These are phyloP conservation scores for Drosophila quinaria DNA, from an alignment of 2,888 invertebrate genomes.

Conservation along the genomic window DNA sequence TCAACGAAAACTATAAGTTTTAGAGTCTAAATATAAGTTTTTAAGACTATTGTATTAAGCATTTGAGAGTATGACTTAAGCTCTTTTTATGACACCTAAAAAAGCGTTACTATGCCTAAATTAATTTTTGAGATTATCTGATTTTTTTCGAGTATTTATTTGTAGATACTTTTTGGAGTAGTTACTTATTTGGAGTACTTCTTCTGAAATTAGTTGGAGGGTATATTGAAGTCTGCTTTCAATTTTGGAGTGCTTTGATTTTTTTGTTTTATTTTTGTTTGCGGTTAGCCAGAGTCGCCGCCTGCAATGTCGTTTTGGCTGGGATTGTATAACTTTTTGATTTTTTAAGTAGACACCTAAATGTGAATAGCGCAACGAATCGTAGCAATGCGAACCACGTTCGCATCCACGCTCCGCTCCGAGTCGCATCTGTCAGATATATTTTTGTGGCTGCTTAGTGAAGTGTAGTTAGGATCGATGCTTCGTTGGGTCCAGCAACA, in stretches of 20 bases:
- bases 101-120: no score
- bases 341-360: conserved; percentile 81
- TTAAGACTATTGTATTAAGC: no score
- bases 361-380: conserved; percentile 81
- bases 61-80: no score
- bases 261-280: conserved; percentile 45
- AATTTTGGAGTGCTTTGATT: background rate
- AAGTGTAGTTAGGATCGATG: conserved; percentile 79
- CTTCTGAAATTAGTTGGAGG: background rate
- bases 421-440: conserved; percentile 81
- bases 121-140: no score
- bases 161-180: no score
- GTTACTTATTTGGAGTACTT: background rate
- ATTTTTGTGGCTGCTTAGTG: conserved; percentile 79
- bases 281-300: conserved; percentile 61
- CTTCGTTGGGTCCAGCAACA: conserved; percentile 45
- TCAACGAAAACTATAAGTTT: no score
- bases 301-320: conserved; percentile 63
- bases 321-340: conserved; percentile 77
- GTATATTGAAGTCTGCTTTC: conserved; percentile 21
- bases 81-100: no score
- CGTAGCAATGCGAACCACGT: conserved; percentile 70
- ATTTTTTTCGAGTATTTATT: no score
- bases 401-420: conserved; percentile 26
- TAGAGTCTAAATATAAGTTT: no score